Conservation (phyloP, 2,888 invertebrate species). For the Drosophila borborema region DNA sequence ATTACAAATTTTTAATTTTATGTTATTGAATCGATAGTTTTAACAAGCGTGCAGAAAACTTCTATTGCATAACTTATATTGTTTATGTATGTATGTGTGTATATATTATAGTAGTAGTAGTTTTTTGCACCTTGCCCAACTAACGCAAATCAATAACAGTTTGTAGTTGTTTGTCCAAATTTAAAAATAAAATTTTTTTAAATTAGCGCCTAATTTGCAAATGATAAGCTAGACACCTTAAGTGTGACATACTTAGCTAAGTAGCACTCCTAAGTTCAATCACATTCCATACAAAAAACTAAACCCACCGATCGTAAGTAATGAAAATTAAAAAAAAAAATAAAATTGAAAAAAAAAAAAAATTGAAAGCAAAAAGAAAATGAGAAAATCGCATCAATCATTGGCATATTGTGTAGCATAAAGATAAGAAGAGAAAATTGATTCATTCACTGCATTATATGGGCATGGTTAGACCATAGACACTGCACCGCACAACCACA, state of each 20-base stretch:
- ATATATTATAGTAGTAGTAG: constrained; percentile 61
- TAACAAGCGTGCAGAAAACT: constrained; percentile 80
- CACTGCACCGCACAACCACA: constrained; percentile 19
- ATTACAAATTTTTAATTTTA: neutral
- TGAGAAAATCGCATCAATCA: constrained; percentile 62
- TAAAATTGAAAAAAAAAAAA: constrained; percentile 23
- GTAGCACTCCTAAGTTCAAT: constrained; percentile 61
- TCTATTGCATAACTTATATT: constrained; percentile 71
- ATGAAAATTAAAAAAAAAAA: constrained; percentile 26
- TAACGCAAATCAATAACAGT: constrained; percentile 26
- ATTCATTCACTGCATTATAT: constrained; percentile 27
- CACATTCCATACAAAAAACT: constrained; percentile 64
- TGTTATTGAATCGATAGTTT: neutral
- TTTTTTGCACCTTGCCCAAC: constrained; percentile 73
- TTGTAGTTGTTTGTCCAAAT: constrained; percentile 44
- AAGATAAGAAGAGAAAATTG: constrained; percentile 17
- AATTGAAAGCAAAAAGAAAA: constrained; percentile 12
- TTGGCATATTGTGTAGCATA: constrained; percentile 53
- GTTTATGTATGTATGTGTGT: constrained; percentile 48
- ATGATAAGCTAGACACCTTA: constrained; percentile 35
- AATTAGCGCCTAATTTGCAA: constrained; percentile 56
- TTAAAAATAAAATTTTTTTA: constrained; percentile 46
- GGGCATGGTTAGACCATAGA: constrained; percentile 42
- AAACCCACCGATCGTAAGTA: constrained; percentile 66
- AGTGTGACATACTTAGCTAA: constrained; percentile 25